These are phyloP conservation scores for Ormyrus rosae DNA, from an alignment of 2,888 invertebrate species.

Conservation along the genomic window DNA sequence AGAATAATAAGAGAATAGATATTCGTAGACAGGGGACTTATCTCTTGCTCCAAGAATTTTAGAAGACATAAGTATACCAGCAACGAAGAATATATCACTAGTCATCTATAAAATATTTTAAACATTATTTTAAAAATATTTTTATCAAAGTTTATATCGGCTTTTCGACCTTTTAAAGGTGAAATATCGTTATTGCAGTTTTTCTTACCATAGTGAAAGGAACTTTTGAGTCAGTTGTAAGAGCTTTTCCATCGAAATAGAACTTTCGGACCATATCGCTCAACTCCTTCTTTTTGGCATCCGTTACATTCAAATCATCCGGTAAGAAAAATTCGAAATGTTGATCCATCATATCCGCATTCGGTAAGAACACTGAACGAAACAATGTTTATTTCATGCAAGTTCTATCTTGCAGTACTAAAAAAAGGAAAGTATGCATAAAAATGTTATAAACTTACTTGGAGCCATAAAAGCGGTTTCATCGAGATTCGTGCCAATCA, in stretches of 20 bases:
- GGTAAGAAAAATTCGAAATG: slow-evolving; percentile 65
- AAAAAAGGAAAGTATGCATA: not conserved
- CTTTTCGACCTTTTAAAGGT: not conserved
- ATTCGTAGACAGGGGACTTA: slow-evolving; percentile 67
- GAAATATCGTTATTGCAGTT: not conserved
- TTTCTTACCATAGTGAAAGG: slow-evolving; percentile 59
- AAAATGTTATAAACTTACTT: slow-evolving; percentile 56
- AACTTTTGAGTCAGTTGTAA: slow-evolving; percentile 61
- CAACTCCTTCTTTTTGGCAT: slow-evolving; percentile 59
- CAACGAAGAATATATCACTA: slow-evolving; percentile 63
- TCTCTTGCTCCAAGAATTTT: slow-evolving; percentile 65
- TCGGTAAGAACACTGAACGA: slow-evolving; percentile 60
- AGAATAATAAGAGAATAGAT: slow-evolving; percentile 65
- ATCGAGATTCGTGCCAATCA: slow-evolving; percentile 63
- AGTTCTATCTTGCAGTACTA: not conserved
- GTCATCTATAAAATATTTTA: slow-evolving; percentile 62
- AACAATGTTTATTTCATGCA: not conserved
- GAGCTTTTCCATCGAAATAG: slow-evolving; percentile 67
- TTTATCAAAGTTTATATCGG: not conserved
- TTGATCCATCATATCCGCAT: slow-evolving; percentile 64
- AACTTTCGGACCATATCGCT: slow-evolving; percentile 64
- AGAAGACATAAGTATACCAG: slow-evolving; percentile 61
- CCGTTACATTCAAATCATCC: slow-evolving; percentile 66
- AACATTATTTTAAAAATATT: not conserved
- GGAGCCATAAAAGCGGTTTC: slow-evolving; percentile 62